Evolutionary conservation across 1,140 invertebrate genomes (phyloP).

Genomic region (Drosophila malerkotliana): DNA sequence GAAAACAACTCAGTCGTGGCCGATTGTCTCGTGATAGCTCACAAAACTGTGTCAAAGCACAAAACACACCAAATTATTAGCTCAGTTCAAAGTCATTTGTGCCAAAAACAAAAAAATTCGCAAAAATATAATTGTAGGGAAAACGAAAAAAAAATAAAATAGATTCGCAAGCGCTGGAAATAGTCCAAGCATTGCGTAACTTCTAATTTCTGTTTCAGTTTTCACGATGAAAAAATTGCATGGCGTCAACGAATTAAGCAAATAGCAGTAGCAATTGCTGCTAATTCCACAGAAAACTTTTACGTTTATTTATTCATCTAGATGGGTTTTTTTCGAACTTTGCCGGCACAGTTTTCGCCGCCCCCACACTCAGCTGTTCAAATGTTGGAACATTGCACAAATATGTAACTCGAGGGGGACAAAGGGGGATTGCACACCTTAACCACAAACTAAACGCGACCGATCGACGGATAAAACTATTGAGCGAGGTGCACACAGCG

Average conservation of each 20-base stretch:
- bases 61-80: constrained; percentile 30
- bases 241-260: constrained; percentile 74
- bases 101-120: constrained; percentile 48
- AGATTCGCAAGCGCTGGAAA: constrained; percentile 48
- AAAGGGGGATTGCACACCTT: constrained; percentile 18
- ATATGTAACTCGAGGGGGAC: constrained; percentile 3
- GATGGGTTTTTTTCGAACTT: constrained; percentile 22
- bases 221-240: constrained; percentile 57
- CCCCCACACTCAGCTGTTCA: constrained; percentile 61
- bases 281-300: constrained; percentile 4
- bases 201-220: constrained; percentile 37
- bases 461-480: constrained; percentile 58
- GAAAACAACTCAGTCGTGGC: constrained; percentile 66
- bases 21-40: constrained; percentile 33
- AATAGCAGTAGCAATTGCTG: constrained; percentile 61
- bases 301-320: constrained; percentile 36
- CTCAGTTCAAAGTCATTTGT: constrained; percentile 51
- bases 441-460: constrained; percentile 30
- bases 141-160: constrained; percentile 14
- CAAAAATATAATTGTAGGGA: constrained; percentile 59
- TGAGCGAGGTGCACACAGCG: constrained; percentile 67
- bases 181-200: constrained; percentile 60
- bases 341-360: constrained; percentile 33
- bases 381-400: constrained; percentile 50
- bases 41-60: constrained; percentile 49